Evolutionary conservation across 2,888 invertebrate species (phyloP).

Genomic region (Orchesellides sinensis): DNA sequence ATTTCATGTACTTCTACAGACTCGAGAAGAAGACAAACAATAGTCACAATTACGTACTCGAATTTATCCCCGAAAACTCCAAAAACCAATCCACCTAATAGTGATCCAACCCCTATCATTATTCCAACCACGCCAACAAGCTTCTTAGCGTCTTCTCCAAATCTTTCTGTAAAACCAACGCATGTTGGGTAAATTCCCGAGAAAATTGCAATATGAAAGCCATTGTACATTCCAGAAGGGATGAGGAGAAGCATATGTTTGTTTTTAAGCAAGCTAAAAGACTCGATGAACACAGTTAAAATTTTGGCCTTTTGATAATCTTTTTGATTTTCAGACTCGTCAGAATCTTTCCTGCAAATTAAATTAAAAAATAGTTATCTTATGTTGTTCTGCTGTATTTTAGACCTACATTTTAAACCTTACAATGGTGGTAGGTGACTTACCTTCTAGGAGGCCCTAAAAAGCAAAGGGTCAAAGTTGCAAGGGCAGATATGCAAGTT

Average conservation of each 20-base stretch:
- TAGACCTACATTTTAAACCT: not conserved
- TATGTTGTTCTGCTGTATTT: not conserved
- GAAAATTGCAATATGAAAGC: slow-evolving; percentile 94
- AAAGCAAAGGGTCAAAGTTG: slow-evolving; percentile 79
- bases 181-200: slow-evolving; percentile 96
- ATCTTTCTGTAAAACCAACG: slow-evolving; percentile 85
- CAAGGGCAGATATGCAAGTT: slow-evolving; percentile 82
- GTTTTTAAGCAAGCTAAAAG: slow-evolving; percentile 47
- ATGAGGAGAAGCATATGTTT: slow-evolving; percentile 89
- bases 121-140: slow-evolving; percentile 95
- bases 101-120: slow-evolving; percentile 95
- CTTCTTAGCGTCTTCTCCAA: slow-evolving; percentile 88
- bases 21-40: slow-evolving; percentile 13
- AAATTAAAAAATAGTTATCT: slow-evolving; percentile 3
- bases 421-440: slow-evolving; percentile 20
- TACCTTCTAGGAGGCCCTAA: slow-evolving; percentile 37
- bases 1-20: not conserved
- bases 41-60: slow-evolving; percentile 80
- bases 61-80: slow-evolving; percentile 94
- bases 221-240: slow-evolving; percentile 85
- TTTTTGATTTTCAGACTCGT: not conserved
- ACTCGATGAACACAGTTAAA: slow-evolving; percentile 17
- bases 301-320: not conserved
- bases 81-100: slow-evolving; percentile 90
- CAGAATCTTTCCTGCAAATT: not conserved